Evolutionary conservation across 2,888 invertebrate species (phyloP), one percentile per base, ranked within the genome.

Genomic region (Scelioninae gen. 2): DNA sequence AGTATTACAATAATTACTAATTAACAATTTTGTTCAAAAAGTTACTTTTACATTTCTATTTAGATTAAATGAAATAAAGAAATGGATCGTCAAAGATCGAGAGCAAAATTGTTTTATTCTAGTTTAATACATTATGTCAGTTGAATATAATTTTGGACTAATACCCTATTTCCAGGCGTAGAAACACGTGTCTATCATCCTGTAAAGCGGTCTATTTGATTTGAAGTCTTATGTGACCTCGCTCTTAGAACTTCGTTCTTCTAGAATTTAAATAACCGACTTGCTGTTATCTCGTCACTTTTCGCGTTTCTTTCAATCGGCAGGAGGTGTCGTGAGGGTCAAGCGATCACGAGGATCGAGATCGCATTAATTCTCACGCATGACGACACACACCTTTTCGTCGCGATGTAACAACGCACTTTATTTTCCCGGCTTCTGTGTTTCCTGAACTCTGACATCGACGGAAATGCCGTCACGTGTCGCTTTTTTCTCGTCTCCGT

Each of bases 221-320:
- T 22, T 22, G 19, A 37, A 63, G 41, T 46, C 35, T n/a, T 15
- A 60, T 48, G 13, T 73, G 33, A 68, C 64, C 53, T 68, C 63
- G 63, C 52, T 63, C 57, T 63, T 73, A 63, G 63, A 73, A 67
- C 48, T 58, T 58, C 28, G 41, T 33, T 57, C 37, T 22, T 43
- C 18, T 2, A 11, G 16, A 28, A 58, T 39, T 48, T 65, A 35
- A 55, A 65, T 69, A 55, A 53, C 28, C 22, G 11, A 5, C 9
- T 45, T 10, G 15, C 39, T 58, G 11, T 58, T 68, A 52, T 68
- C 50, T 35, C 13, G 16, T 10, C 2, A 5, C 25, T 41, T 43
- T 57, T 45, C 19, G 31, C 45, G 45, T 39, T 35, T 31, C 43
- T 65, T 60, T 61, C 33, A 60, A 60, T 43, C 50, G 2, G 3